Evolutionary conservation across 1,140 invertebrate genomes (phyloP).

Genomic region (Pomacea maculata): DNA sequence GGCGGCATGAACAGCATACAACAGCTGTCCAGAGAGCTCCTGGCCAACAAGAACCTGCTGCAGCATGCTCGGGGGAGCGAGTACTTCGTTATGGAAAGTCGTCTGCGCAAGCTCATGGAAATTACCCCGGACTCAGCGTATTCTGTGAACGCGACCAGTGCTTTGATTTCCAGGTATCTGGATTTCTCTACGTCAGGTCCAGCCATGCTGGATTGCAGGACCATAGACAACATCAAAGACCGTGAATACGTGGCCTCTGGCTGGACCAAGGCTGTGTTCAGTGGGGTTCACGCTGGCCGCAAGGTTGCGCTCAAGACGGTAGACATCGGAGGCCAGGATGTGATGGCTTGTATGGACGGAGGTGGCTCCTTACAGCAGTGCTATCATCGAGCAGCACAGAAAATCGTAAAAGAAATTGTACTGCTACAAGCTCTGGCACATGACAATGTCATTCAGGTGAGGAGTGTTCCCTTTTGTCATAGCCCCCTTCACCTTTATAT

Average conservation of each 20-base stretch:
- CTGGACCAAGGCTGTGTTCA: conserved; percentile 69
- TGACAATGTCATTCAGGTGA: conserved; percentile 62
- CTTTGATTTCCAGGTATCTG: conserved; percentile 6
- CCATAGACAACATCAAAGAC: conserved; percentile 47
- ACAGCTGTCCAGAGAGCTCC: conserved; percentile 10
- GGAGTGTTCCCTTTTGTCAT: not conserved
- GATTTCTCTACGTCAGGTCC: conserved; percentile 22
- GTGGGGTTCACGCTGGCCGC: conserved; percentile 49
- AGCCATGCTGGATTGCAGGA: conserved; percentile 47
- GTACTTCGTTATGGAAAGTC: conserved; percentile 44
- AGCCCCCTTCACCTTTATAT: too few relatives aligned
- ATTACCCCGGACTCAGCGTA: conserved; percentile 22
- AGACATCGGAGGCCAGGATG: conserved; percentile 64
- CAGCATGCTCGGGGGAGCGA: conserved; percentile 6
- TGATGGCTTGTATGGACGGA: conserved; percentile 58
- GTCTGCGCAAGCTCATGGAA: conserved; percentile 48
- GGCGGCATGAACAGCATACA: conserved; percentile 11
- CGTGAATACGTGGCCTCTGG: conserved; percentile 61
- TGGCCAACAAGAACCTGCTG: conserved; percentile 20
- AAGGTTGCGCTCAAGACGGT: conserved; percentile 67
- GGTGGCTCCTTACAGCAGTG: conserved; percentile 51
- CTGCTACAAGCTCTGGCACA: conserved; percentile 55
- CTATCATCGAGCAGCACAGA: conserved; percentile 63
- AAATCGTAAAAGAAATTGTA: conserved; percentile 64
- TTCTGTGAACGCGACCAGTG: conserved; percentile 18